Evolutionary conservation across 2,888 invertebrate species (phyloP).

Genomic region (Siphlonurus alternatus): DNA sequence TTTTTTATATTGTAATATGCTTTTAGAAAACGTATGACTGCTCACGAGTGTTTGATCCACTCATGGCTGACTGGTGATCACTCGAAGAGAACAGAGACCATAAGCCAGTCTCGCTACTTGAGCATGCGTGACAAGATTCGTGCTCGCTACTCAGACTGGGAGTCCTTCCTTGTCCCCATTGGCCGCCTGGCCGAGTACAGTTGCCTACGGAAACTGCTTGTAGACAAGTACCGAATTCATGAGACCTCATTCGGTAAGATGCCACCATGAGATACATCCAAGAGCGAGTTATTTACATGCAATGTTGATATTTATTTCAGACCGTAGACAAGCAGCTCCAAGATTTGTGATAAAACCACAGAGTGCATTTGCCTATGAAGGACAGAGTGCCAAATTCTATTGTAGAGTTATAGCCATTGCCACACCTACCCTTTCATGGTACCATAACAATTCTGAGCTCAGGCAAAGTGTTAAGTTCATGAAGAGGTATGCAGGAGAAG

Average conservation of each 20-base stretch:
- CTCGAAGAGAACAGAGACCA: conserved; percentile 50
- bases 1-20: conserved; percentile 8
- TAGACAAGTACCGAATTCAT: conserved; percentile 92
- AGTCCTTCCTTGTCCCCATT: conserved; percentile 78
- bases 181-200: conserved; percentile 96
- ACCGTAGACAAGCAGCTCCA: conserved; percentile 94
- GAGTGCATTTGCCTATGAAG: conserved; percentile 91
- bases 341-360: conserved; percentile 95
- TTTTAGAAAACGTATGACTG: conserved; percentile 84
- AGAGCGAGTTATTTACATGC: too few relatives aligned
- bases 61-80: conserved; percentile 87
- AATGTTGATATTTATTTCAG: too few relatives aligned
- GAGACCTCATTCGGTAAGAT: conserved; percentile 80
- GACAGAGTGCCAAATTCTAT: conserved; percentile 93
- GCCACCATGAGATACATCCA: not conserved
- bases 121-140: conserved; percentile 77
- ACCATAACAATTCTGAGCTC: conserved; percentile 79
- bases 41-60: conserved; percentile 92
- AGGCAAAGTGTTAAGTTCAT: conserved; percentile 97
- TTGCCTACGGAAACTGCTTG: conserved; percentile 81
- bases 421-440: conserved; percentile 91
- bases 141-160: conserved; percentile 61
- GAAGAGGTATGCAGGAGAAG: conserved; percentile 92
- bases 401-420: conserved; percentile 93
- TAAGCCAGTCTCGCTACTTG: conserved; percentile 71